Evolutionary conservation across 2,888 invertebrate genomes (phyloP), one percentile per base, ranked within the genome.

Genomic region (Sphecodes monilicornis): DNA sequence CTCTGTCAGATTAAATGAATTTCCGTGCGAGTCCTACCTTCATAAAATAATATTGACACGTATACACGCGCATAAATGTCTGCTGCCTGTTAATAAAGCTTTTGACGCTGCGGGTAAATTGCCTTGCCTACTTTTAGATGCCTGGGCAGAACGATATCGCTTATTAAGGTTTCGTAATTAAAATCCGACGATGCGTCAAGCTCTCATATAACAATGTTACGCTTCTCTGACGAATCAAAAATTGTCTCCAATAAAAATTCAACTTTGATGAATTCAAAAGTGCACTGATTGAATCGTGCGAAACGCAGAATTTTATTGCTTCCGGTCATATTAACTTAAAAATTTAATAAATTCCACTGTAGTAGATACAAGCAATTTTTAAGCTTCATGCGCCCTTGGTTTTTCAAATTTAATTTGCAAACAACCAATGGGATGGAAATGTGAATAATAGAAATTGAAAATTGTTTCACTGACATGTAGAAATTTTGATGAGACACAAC

Each of bases 1-100:
- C 29, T 6, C 60, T 60, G 60, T 29, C 60, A 29, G 60, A 16
- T 18, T 60, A 60, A 60, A 60, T 60, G 60, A 60, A 60, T 60
- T 60, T 60, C 29, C 29, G 26, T 29, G 60, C 60, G 16, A 29
- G 16, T 16, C 16, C 60, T 60, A 11, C 16, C 60, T 60, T 29
- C 60, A 8, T 60, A 29, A 60, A 60, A 60, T 60, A 60, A 60
- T 60, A 60, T 60, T 60, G 26, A 60, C 60, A 29, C 60, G 16
- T 60, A 16, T 29, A 29, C 60, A 60, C 29, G 29, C 26, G 18
- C 60, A 60, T 60, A 60, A 16, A 60, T 29, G 29, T 60, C 16
- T 29, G 29, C 60, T 29, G 5, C 2, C 29, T 29, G 29, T 29
- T 60, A 60, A 60, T 29, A 29, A 60, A 60, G 26, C 29, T 60